Conservation (phyloP, 37 sponge, comb jelly and placozoan genomes). For the Chondrilla cf. caribensis region DNA sequence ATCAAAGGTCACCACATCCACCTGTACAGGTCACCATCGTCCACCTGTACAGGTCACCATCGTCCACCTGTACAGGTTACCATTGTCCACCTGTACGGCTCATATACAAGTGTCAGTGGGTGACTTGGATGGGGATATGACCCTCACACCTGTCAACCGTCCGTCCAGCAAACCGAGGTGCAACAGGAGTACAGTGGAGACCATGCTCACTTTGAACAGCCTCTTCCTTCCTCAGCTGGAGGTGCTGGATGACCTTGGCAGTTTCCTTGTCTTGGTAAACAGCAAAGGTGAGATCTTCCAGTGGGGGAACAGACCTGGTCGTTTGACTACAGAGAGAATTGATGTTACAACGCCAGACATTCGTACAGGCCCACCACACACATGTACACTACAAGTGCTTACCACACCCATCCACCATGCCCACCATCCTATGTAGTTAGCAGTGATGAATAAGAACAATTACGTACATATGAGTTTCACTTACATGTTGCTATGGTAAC, state of each 20-base stretch:
- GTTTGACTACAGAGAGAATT: not conserved
- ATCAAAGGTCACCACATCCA: no score
- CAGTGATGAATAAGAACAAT: no score
- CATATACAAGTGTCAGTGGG: no score
- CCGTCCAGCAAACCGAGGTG: no score
- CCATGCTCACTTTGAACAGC: conserved; percentile 59
- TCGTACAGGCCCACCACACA: not conserved
- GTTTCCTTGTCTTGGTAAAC: conserved; percentile 68
- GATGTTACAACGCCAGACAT: no score
- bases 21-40: no score
- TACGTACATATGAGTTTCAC: not conserved
- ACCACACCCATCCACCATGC: not conserved
- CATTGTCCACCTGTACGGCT: no score
- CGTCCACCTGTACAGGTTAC: no score
- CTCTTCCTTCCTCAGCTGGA: conserved; percentile 55
- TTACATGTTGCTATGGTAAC: conserved; percentile 18
- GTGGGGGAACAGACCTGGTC: not conserved
- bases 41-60: no score
- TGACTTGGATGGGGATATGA: no score
- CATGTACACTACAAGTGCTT: not conserved
- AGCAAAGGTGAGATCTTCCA: conserved; percentile 56
- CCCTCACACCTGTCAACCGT: no score
- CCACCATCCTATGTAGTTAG: not conserved
- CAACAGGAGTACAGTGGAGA: no score
- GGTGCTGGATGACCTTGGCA: conserved; percentile 54